Conservation (phyloP, 2,797 vertebrate genomes). For the Falco peregrinus region DNA sequence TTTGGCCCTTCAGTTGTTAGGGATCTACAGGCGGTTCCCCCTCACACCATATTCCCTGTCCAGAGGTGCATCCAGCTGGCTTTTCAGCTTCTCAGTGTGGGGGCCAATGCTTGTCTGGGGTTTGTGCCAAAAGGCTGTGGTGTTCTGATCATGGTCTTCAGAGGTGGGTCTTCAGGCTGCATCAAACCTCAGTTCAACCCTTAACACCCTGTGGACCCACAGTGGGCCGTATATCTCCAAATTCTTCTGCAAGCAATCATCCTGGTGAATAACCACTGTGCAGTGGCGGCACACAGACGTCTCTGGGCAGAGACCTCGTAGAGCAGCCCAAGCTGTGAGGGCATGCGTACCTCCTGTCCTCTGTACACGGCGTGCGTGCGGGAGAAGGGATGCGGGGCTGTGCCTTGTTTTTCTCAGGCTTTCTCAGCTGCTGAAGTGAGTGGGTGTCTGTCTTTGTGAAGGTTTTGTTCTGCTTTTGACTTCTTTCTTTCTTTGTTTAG, state of each 20-base stretch:
- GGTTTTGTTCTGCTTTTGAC: neutral
- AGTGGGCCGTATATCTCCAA: neutral
- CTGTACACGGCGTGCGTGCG: neutral
- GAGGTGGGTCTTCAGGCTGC: neutral
- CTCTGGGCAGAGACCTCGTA: neutral
- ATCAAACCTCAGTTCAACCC: neutral
- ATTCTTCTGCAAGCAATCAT: neutral
- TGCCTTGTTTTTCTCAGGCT: neutral
- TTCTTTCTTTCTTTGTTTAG: neutral
- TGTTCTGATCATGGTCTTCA: neutral
- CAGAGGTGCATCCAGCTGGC: neutral
- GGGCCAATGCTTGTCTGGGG: neutral
- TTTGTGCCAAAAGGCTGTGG: neutral
- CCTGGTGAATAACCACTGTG: neutral
- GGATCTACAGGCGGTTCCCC: neutral
- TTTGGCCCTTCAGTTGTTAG: neutral
- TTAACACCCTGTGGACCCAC: neutral
- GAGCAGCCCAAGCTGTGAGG: neutral
- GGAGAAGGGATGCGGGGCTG: neutral
- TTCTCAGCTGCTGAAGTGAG: neutral
- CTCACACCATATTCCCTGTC: rapidly evolving
- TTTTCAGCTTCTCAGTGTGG: neutral
- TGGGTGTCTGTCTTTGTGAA: neutral
- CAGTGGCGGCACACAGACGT: neutral
- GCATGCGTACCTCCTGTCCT: neutral